Evolutionary conservation across 2,888 invertebrate genomes (phyloP), one percentile per base, ranked within the genome.

Genomic region (Stegophylla sp.): DNA sequence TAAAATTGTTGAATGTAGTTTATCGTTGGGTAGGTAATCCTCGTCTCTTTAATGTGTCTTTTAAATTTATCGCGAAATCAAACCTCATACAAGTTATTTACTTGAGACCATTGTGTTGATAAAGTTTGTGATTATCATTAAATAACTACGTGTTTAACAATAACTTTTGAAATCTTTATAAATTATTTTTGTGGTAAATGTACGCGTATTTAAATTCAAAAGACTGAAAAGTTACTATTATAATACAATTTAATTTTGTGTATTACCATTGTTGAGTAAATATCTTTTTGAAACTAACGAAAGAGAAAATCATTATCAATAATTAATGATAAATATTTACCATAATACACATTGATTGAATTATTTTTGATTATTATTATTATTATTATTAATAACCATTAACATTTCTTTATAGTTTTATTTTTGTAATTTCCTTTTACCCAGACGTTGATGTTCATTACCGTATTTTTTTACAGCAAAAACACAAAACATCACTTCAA

Each of bases 381-480:
- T 3, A 34, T 34, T 34, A 34, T 34, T 34, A 34, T 34, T 34
- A 34, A 5, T 34, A 34, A 34, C 7, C 7, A 34, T 34, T 7
- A 34, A 34, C 34, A 34, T 34, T 7, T 34, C 34, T 67, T 28
- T 51, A 13, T 69, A 64, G n/a, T n/a, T 0, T 28, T 43, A 10
- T 66, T 23, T 69, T 69, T 7, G 10, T 12, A 51, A n/a, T 69
- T 51, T 56, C 28, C 69, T 69, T 51, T 51, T 51, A 51, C 28
- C 26, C 51, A 28, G 5, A 51, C 10, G 26, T 10, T 56, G 56
- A 28, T 43, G n/a, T 23, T 66, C 5, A 9, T 66, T 43, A 66
- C 56, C 23, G 20, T 56, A 28, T 67, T 48, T 23, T 69, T 26
- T 23, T 69, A 17, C 9, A 12, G 20, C 20, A 56, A 23, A 15